Conservation (phyloP, 2,888 invertebrate species). For the Cryptops parisi region DNA sequence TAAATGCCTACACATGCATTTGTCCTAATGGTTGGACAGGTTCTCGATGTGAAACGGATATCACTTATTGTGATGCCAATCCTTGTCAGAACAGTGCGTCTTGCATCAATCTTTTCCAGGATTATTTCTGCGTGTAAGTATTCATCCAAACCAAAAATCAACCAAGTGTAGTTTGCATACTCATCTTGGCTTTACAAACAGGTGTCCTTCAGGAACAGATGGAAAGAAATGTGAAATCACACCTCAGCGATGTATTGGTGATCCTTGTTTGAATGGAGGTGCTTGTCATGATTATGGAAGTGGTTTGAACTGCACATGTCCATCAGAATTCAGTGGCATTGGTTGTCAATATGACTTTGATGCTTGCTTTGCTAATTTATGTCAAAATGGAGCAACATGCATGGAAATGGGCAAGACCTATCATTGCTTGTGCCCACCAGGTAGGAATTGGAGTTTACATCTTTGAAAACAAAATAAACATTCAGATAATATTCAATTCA, state of each 20-base stretch:
- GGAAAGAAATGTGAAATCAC: constrained; percentile 95
- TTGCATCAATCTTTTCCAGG: constrained; percentile 83
- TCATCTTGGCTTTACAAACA: constrained; percentile 31
- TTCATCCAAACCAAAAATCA: too few relatives aligned
- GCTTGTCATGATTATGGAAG: constrained; percentile 92
- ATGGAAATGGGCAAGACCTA: constrained; percentile 67
- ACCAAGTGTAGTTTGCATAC: constrained; percentile 7
- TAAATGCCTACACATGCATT: constrained; percentile 65
- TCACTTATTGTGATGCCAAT: constrained; percentile 67
- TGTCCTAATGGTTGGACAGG: constrained; percentile 81
- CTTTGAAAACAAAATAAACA: too few relatives aligned
- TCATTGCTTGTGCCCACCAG: constrained; percentile 70
- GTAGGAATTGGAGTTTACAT: constrained; percentile 32
- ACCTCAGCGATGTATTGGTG: constrained; percentile 83
- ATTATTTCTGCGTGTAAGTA: constrained; percentile 78
- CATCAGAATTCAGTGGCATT: constrained; percentile 66
- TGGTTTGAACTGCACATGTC: constrained; percentile 84
- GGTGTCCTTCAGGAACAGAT: constrained; percentile 86
- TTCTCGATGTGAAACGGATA: constrained; percentile 65
- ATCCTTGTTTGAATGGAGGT: constrained; percentile 91
- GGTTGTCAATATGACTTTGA: constrained; percentile 91
- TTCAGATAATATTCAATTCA: neutral
- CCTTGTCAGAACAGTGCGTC: constrained; percentile 88
- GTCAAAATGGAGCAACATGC: constrained; percentile 86
- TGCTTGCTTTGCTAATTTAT: constrained; percentile 73